Conservation (phyloP, 1,140 invertebrate genomes). For the Euwallacea similis region DNA sequence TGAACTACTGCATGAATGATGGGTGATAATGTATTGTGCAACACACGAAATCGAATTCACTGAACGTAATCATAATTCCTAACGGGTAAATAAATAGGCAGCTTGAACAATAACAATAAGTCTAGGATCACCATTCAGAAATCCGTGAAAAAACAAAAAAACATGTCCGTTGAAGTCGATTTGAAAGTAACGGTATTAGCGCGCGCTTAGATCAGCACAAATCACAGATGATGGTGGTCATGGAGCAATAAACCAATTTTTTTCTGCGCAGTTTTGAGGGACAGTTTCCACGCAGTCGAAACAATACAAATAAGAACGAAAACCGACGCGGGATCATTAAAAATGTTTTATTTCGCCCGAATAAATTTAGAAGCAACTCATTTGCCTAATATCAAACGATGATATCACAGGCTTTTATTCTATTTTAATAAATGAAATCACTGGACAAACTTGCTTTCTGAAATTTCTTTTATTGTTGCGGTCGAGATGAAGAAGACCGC, state of each 20-base stretch:
- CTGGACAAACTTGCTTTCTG: slow-evolving; percentile 9
- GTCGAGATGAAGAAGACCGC: neutral
- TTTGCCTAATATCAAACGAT: slow-evolving; percentile 45
- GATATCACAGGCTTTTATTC: slow-evolving; percentile 43
- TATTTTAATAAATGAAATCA: slow-evolving; percentile 49
- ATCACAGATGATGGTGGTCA: too few relatives aligned
- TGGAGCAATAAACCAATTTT: slow-evolving; percentile 7
- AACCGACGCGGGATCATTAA: slow-evolving; percentile 13
- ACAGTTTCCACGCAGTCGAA: slow-evolving; percentile 1
- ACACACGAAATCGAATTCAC: too few relatives aligned
- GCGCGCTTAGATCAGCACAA: slow-evolving; percentile 6
- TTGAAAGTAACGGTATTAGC: slow-evolving; percentile 2
- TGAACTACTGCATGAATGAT: too few relatives aligned
- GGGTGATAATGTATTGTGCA: too few relatives aligned
- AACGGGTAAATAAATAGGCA: too few relatives aligned
- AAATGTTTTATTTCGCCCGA: slow-evolving; percentile 32
- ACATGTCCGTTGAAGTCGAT: neutral
- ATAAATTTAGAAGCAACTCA: slow-evolving; percentile 47
- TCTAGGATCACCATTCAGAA: neutral
- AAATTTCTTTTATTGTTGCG: slow-evolving; percentile 2
- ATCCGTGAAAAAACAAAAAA: neutral
- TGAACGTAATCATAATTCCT: too few relatives aligned
- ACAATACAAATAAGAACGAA: slow-evolving; percentile 5
- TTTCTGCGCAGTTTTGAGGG: neutral
- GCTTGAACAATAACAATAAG: neutral